These are phyloP conservation scores for Enteromius treurensis DNA, from an alignment of 2,797 vertebrate genomes.

Conservation along the genomic window DNA sequence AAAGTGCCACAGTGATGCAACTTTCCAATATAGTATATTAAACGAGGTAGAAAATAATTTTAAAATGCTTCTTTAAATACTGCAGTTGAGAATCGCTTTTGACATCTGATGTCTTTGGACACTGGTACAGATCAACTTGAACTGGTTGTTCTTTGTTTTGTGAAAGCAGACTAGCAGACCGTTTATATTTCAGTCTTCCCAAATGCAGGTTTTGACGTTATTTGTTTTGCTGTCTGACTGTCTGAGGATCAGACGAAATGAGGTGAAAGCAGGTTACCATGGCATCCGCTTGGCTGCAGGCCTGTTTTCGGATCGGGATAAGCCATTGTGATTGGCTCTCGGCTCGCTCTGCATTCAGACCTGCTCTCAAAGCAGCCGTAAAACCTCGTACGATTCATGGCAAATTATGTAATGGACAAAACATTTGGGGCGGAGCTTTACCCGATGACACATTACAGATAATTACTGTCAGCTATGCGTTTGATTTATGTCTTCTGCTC, in stretches of 20 bases:
- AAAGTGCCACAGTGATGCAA: neutral
- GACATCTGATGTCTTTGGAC: neutral
- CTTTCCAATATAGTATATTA: neutral
- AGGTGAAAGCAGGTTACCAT: conserved; percentile 38
- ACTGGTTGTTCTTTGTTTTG: neutral
- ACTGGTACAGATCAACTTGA: neutral
- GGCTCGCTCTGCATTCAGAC: conserved; percentile 16
- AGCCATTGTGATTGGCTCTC: conserved; percentile 31
- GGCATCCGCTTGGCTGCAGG: conserved; percentile 28
- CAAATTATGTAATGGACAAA: conserved; percentile 31
- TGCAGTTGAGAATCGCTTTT: neutral
- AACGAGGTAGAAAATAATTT: neutral
- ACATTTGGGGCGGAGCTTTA: conserved; percentile 7
- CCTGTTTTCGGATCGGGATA: conserved; percentile 33
- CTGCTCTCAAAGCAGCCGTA: conserved; percentile 1
- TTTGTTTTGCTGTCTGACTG: conserved; percentile 35
- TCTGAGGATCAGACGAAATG: conserved; percentile 37
- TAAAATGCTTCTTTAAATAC: neutral
- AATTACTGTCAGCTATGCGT: neutral
- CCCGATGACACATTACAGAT: neutral
- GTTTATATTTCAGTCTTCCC: neutral
- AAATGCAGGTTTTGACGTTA: conserved; percentile 16
- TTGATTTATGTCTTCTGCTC: neutral
- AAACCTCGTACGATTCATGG: conserved; percentile 21
- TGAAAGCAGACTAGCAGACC: conserved; percentile 7